Percentiles rank a stretch among this genome's conserved stretches.
Conservation (phyloP, 2,113 vertebrate species). For the Drymodes brunneopygia region DNA sequence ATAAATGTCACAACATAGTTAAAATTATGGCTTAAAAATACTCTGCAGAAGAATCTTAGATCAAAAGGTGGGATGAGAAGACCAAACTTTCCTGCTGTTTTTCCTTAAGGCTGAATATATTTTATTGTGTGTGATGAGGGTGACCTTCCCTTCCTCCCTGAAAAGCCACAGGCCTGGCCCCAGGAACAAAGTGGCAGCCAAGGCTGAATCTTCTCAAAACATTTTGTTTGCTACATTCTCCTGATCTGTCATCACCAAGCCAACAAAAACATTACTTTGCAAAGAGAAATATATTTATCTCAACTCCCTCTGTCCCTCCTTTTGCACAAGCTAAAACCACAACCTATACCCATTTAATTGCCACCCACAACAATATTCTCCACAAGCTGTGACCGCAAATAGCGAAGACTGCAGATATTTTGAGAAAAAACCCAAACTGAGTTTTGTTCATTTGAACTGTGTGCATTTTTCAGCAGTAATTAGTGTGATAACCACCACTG, state of each 20-base stretch:
- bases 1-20: background rate
- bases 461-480: background rate
- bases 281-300: background rate
- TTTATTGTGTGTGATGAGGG: background rate
- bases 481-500: background rate
- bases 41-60: background rate
- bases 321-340: background rate
- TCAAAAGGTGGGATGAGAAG: background rate
- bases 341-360: background rate
- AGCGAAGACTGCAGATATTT: background rate
- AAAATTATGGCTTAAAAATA: background rate
- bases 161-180: background rate
- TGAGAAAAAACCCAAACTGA: background rate
- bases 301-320: background rate
- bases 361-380: background rate
- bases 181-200: background rate
- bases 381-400: rapidly evolving
- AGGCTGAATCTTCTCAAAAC: background rate
- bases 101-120: background rate
- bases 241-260: background rate
- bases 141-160: background rate
- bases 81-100: background rate
- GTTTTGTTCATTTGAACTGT: background rate
- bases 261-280: background rate
- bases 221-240: background rate